These are phyloP conservation scores for Actenoides hombroni DNA, from an alignment of 2,113 vertebrate genomes.

Conservation along the genomic window DNA sequence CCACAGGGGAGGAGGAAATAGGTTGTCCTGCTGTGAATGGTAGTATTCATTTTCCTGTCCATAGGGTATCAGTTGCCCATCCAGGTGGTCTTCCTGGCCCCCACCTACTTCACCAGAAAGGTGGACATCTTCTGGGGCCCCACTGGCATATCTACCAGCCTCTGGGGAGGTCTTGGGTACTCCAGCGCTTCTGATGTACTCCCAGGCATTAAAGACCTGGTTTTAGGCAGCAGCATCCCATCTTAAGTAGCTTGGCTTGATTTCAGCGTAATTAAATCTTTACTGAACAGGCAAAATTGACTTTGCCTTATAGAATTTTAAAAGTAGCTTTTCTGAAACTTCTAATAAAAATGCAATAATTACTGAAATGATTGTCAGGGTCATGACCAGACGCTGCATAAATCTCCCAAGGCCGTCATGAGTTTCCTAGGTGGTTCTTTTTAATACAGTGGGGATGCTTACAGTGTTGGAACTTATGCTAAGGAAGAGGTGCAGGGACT, in stretches of 20 bases:
- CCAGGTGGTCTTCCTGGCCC: rapidly evolving
- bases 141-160: background rate
- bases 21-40: background rate
- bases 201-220: background rate
- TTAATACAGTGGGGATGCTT: rapidly evolving
- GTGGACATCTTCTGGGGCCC: background rate
- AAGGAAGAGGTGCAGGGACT: background rate
- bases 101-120: background rate
- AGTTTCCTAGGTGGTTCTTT: background rate
- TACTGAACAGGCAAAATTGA: background rate
- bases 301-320: background rate
- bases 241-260: background rate
- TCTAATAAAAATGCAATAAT: background rate
- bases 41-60: background rate
- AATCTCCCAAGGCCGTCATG: background rate
- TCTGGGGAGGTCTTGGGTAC: rapidly evolving
- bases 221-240: background rate
- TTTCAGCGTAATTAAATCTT: background rate
- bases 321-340: background rate
- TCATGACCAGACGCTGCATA: background rate
- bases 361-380: background rate
- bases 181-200: background rate
- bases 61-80: rapidly evolving
- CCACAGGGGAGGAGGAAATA: background rate
- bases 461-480: rapidly evolving